Percentiles rank a stretch among this genome's conserved stretches.
These are phyloP conservation scores for Apogon talboti DNA, from an alignment of 2,797 vertebrate species.

Conservation along the genomic window DNA sequence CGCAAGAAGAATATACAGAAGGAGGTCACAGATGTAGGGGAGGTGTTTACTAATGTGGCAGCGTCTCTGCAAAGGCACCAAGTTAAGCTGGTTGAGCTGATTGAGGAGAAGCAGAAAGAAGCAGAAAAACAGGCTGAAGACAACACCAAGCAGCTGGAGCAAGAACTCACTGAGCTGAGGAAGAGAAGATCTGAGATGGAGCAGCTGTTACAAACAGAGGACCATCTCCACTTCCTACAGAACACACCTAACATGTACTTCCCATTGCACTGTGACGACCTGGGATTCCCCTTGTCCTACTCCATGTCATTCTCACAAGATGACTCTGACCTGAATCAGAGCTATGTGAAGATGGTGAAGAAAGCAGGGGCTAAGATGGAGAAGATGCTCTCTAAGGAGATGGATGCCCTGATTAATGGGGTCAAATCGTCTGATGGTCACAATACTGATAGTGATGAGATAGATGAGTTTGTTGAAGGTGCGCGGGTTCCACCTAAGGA, in stretches of 20 bases:
- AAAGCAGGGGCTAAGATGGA: slow-evolving; percentile 38
- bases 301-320: background rate
- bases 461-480: slow-evolving; percentile 3
- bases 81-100: slow-evolving; percentile 22
- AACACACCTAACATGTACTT: background rate
- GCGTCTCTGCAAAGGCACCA: slow-evolving; percentile 22
- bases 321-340: background rate
- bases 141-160: slow-evolving; percentile 25
- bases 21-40: slow-evolving; percentile 19
- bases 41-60: slow-evolving; percentile 20
- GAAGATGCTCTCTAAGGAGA: slow-evolving; percentile 28
- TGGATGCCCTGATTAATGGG: slow-evolving; percentile 32
- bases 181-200: slow-evolving; percentile 28
- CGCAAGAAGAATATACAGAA: slow-evolving; percentile 5
- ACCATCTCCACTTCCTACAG: slow-evolving; percentile 41
- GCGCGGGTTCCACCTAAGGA: slow-evolving; percentile 25
- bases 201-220: slow-evolving; percentile 34
- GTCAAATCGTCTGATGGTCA: slow-evolving; percentile 17
- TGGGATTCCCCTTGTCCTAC: background rate
- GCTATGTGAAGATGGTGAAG: slow-evolving; percentile 18
- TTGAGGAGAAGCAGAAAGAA: slow-evolving; percentile 45
- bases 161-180: slow-evolving; percentile 26
- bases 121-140: slow-evolving; percentile 15
- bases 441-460: background rate
- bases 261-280: background rate